Base-by-base conservation (phyloP, 2,797 vertebrate species). In the Spea hammondii region DNA sequence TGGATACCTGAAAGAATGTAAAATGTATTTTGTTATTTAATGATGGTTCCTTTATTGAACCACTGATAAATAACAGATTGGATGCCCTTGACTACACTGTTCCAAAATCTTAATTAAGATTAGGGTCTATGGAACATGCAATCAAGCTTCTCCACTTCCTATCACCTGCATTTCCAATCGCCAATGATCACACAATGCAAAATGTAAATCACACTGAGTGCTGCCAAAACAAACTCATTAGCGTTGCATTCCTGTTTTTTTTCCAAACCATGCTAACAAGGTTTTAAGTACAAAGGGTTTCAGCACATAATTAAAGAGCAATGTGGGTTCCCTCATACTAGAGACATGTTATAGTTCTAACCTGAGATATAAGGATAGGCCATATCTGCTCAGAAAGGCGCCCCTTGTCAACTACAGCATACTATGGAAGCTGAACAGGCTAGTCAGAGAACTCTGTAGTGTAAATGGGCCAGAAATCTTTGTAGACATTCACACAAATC, bases 101-200 rank as follows among this genome's bases (percentile, higher is more conserved):
- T 79, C 65, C 70, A 72, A 74, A 62, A 60, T 68, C 32, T 69
- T 68, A 68, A 79, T 79, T 79, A 73, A 32, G 32, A 79, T 79
- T 69, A 53, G 48, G 12, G 47, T 62, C 55, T 50, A n/a, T 69
- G 48, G 55, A 74, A 74, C 50, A 65, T 32, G 46, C 50, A 0
- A 12, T 67, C 6, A 49, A 45, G 57, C 49, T 2, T 8, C 17
- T 57, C 54, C 4, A 65, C 0, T 64, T 54, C 51, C 6, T 2
- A 68, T n/a, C 45, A 3, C 72, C 55, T 13, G 1, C 60, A 0
- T 1, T n/a, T 72, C 1, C 0, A 72, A 46, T 73, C n/a, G 55
- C 45, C 12, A 11, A 14, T 5, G 7, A 0, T 49, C 11, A 4
- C 1, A 54, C 0, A 0, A 17, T 4, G 12, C 54, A 53, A 81